Evolutionary conservation across 2,888 invertebrate species (phyloP), one percentile per base, ranked within the genome.

Genomic region (Pseudolycoriella hygida): DNA sequence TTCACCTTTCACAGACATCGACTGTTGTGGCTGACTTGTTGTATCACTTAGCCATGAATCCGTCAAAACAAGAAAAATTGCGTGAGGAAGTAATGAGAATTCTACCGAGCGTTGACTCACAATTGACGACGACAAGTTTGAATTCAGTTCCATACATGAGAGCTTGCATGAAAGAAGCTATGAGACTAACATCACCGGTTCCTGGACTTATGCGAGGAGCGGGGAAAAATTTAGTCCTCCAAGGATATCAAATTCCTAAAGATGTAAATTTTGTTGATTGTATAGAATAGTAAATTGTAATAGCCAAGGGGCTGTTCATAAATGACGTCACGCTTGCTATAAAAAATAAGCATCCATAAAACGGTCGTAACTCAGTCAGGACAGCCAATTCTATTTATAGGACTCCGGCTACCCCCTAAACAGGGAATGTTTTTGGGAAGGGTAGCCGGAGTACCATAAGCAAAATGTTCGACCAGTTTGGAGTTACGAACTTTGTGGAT

Each of bases 151-250:
- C 72, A 0, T 84, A 79, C 54, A 56, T 85, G 17, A 75, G 71
- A 49, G 82, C 81, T 1, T 80, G 78, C 52, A 69, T 84, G 32
- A 84, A 81, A 56, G 84, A 86, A 59, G 68, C 76, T 0, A 57
- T 80, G 47, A 68, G 83, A 53, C 50, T 76, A 12, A 67, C 70
- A 53, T 76, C 79, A 0, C 70, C 77, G 2, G 69, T 71, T 0
- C 58, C 70, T n/a, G 79, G 72, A 25, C 8, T 25, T 25, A 6
- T 25, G 25, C 25, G 80, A 47, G 60, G 60, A 45, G 64, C 72
- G 42, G 58, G 60, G 0, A 67, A 68, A 32, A 74, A 79, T 47
- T 65, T 74, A 4, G 67, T 72, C 11, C 54, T 83, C 0, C 64
- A 70, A 14, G 78, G 74, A 8, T 83, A 77, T 54, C 58, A 59